Evolutionary conservation across 2,797 vertebrate species (phyloP), one percentile per base, ranked within the genome.

Genomic region (Gila robusta): DNA sequence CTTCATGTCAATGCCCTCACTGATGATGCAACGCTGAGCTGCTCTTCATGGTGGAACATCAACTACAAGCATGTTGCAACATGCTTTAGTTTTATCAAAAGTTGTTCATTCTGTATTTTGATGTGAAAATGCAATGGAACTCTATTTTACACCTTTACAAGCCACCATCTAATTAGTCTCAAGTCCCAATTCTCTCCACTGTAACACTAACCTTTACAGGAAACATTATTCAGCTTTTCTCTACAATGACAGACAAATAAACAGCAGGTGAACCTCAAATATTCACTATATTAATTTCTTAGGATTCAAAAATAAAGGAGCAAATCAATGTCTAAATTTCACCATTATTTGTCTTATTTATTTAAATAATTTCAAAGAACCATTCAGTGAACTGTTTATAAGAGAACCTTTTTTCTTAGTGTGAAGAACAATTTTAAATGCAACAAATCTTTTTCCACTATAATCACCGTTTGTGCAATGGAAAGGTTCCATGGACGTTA

Each of bases 41-140:
- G 77, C 26, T 23, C 26, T 79, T 39, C 23, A 32, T n/a, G 21
- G 32, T 12, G 35, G 47, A 52, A 12, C 73, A n/a, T 35, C 64
- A 72, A 32, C 35, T 70, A 19, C 17, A 19, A 71, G 32, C 41
- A 64, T 85, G 78, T 41, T 71, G 26, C 39, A 32, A 85, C 87
- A 80, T n/a, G 83, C 79, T 23, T 28, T 7, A 32, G 19, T 23
- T 80, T 54, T 52, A 69, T 44, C 8, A 59, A 44, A 21, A 6
- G 28, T 37, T 6, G 3, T 44, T 59, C 11, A 32, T 41, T 77
- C 44, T 12, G 28, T n/a, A n/a, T 10, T 49, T 49, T 5, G 17
- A 17, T 56, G 35, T 59, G 74, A 9, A 44, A 7, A 52, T 26
- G n/a, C 72, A 10, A 80, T 35, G 26, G 5, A 39, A 78, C 49